Evolutionary conservation across 2,113 vertebrate species (phyloP).

Genomic region (Chionomys nivalis): DNA sequence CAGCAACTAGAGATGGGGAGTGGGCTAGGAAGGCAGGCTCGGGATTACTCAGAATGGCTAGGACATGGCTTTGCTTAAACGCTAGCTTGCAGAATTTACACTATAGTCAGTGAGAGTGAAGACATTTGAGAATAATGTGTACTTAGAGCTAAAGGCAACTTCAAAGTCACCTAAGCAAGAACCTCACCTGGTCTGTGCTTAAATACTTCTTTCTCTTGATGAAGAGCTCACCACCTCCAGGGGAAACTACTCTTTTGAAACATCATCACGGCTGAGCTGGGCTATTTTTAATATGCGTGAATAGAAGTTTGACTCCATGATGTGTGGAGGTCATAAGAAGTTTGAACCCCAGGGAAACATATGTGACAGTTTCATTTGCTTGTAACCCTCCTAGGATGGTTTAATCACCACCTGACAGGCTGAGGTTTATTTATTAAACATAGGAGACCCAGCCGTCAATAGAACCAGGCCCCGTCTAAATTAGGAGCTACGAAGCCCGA

Average conservation of each 20-base stretch:
- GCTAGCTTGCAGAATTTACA: background rate
- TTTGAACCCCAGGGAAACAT: slow-evolving; percentile 72
- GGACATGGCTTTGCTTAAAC: background rate
- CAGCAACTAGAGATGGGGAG: background rate
- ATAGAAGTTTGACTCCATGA: slow-evolving; percentile 67
- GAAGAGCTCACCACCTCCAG: slow-evolving; percentile 40
- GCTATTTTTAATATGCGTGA: slow-evolving; percentile 79
- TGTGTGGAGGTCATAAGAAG: slow-evolving; percentile 72
- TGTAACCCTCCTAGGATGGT: slow-evolving; percentile 60
- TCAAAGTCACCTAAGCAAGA: slow-evolving; percentile 62
- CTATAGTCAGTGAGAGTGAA: background rate
- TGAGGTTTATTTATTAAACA: slow-evolving; percentile 64
- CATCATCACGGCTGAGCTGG: slow-evolving; percentile 54
- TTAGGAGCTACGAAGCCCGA: slow-evolving; percentile 22
- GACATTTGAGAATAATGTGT: background rate
- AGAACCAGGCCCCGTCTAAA: slow-evolving; percentile 60
- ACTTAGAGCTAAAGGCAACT: slow-evolving; percentile 11
- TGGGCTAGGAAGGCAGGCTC: background rate
- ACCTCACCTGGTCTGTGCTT: slow-evolving; percentile 44
- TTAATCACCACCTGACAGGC: slow-evolving; percentile 62
- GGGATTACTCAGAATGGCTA: background rate
- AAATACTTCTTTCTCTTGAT: slow-evolving; percentile 49
- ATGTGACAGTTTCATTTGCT: slow-evolving; percentile 75
- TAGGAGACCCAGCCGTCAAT: background rate
- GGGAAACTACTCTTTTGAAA: slow-evolving; percentile 39